A percentile compares a stretch with the other conserved stretches of the same genome.
Conservation (phyloP, 2,888 invertebrate genomes). For the Pristionchus japonicus region DNA sequence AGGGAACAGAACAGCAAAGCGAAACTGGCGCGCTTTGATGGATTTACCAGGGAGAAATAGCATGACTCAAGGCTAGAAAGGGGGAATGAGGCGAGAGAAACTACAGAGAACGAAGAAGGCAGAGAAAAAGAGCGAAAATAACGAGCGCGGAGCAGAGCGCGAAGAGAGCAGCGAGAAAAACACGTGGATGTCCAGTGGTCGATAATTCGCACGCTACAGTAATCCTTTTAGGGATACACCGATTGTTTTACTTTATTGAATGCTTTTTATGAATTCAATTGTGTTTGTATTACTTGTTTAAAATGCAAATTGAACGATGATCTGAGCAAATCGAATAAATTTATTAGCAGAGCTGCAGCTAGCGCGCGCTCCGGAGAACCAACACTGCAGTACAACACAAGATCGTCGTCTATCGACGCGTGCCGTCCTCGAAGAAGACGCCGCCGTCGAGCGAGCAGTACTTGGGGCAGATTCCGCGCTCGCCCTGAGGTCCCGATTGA, state of each 20-base stretch:
- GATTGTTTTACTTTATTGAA: constrained; percentile 7
- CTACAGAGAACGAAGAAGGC: too few species aligned
- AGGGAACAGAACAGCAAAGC: not conserved
- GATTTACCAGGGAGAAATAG: not conserved
- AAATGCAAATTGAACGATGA: too few species aligned
- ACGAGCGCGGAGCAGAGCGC: not conserved
- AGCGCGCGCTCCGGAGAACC: constrained; percentile 17
- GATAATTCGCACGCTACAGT: not conserved
- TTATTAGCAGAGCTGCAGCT: constrained; percentile 42
- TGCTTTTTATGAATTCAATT: not conserved
- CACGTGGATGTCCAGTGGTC: not conserved
- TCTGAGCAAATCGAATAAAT: constrained; percentile 34
- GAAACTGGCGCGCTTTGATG: not conserved
- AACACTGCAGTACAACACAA: not conserved
- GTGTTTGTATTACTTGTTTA: not conserved
- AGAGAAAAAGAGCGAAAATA: not conserved
- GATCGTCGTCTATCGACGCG: constrained; percentile 54
- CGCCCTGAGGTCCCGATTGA: constrained; percentile 69
- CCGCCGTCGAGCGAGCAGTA: constrained; percentile 72
- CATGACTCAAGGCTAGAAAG: too few species aligned
- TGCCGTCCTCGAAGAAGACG: constrained; percentile 73
- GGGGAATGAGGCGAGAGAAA: not conserved
- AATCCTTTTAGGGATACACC: not conserved
- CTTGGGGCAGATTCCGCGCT: constrained; percentile 64
- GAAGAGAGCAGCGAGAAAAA: not conserved